Conservation (phyloP, 2,797 vertebrate species). For the Hydrolagus colliei region DNA sequence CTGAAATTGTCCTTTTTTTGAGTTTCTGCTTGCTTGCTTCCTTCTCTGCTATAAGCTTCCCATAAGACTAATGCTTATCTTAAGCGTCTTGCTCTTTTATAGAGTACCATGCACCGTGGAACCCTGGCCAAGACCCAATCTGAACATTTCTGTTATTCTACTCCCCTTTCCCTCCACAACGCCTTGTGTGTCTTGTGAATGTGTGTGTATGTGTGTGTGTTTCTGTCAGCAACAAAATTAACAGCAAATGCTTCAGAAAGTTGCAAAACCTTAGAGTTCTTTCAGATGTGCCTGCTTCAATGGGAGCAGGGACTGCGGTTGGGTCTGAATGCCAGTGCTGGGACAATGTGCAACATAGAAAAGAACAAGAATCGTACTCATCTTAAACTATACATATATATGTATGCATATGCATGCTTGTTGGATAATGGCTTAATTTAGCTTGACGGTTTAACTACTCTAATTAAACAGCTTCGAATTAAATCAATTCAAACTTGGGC, state of each 20-base stretch:
- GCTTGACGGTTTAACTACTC: not conserved
- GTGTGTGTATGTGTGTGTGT: not conserved
- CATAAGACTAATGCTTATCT: not conserved
- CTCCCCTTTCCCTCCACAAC: not conserved
- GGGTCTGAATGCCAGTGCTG: not conserved
- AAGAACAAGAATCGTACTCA: not conserved
- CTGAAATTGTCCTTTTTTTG: not conserved
- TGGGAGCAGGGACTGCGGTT: not conserved
- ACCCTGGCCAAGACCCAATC: not conserved
- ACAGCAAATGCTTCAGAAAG: conserved; percentile 6
- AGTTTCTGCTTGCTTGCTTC: not conserved
- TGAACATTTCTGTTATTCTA: not conserved
- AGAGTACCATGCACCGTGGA: not conserved
- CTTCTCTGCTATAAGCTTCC: too few species aligned
- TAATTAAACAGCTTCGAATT: conserved; percentile 6
- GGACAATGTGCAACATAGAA: not conserved
- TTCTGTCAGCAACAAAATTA: conserved; percentile 19
- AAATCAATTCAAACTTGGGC: not conserved
- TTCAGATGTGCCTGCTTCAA: not conserved
- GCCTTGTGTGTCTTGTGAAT: not conserved
- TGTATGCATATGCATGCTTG: too few species aligned
- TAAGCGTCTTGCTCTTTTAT: not conserved
- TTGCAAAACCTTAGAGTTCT: not conserved
- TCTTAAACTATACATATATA: too few species aligned
- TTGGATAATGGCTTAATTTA: too few species aligned